Evolutionary conservation across 2,888 invertebrate species (phyloP), one percentile per base, ranked within the genome.

Genomic region (Cheilosia impressa): DNA sequence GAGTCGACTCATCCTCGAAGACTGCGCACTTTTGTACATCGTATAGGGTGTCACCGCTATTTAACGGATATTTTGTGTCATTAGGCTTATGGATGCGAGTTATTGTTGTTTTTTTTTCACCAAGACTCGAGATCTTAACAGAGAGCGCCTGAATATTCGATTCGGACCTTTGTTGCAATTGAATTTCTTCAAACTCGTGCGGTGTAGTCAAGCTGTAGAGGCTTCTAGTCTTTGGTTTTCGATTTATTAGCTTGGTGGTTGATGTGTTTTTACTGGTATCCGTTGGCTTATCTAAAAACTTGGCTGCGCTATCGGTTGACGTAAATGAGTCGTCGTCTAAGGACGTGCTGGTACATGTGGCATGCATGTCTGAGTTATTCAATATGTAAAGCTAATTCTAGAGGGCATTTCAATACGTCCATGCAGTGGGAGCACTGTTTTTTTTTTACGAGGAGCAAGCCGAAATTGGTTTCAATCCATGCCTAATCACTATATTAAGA

Each of bases 171-270:
- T 87, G 88, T 60, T 89, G 88, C 57, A 88, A 63, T 81, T 88
- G 88, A 6, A 88, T 80, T 80, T 88, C 89, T 31, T 88, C 88
- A 27, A 87, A 82, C 78, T 89, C 88, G n/a, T 88, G 88, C 1
- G 88, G 84, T 2, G 88, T 87, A 10, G 88, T 87, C 60, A 89
- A 47, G 38, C 90, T 91, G 58, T 90, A 91, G 58, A 92, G 91
- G 82, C 91, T 90, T 52, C 90, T 88, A 58, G 88, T 89, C 66
- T 87, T 88, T 50, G 88, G 77, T 80, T 87, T 87, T 47, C 65
- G 63, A 55, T 75, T 69, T 60, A 65, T 80, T 27, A 73, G 60
- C 38, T 80, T 76, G 9, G 75, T 66, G 24, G 52, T 76, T 71
- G 65, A 79, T 75, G 69, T 47, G 10, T 43, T 52, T 78, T 78